phyloP scores from a whole-genome alignment of 2,113 vertebrate species.

The Tauraco erythrolophus region DNA sequence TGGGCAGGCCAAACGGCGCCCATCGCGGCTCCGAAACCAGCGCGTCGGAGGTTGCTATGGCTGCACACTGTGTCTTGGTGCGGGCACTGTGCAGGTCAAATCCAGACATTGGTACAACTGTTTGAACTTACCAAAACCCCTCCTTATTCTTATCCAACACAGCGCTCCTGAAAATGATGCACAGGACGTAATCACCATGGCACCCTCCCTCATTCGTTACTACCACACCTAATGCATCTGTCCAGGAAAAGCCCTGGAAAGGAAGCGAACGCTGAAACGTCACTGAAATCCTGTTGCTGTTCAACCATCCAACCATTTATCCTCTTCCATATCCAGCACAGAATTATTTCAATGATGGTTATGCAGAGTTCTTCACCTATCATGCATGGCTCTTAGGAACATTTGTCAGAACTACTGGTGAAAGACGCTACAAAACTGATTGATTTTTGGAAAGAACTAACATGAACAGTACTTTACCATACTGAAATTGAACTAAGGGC shows the following conservation, averaged over 20 bases:
- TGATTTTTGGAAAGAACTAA: background rate
- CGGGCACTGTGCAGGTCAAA: background rate
- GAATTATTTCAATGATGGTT: background rate
- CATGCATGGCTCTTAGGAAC: rapidly evolving
- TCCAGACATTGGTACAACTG: rapidly evolving
- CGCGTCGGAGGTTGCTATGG: rapidly evolving
- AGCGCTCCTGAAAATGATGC: background rate
- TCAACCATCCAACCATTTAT: background rate
- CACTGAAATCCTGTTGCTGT: background rate
- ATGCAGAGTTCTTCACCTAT: background rate
- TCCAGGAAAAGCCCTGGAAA: background rate
- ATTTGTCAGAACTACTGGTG: background rate
- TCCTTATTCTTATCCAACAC: background rate
- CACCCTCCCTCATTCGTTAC: background rate
- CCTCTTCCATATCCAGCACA: background rate
- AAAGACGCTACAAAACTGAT: background rate
- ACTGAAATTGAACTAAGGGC: background rate
- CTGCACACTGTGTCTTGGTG: background rate
- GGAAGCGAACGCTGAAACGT: background rate
- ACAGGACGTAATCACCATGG: background rate
- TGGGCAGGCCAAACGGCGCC: background rate
- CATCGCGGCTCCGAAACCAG: rapidly evolving
- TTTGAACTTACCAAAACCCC: background rate
- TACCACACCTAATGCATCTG: background rate
- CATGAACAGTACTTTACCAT: background rate